Percentiles rank a stretch among this genome's conserved stretches.
These are phyloP conservation scores for Characodon lateralis DNA, from an alignment of 2,797 vertebrate genomes.

Conservation along the genomic window DNA sequence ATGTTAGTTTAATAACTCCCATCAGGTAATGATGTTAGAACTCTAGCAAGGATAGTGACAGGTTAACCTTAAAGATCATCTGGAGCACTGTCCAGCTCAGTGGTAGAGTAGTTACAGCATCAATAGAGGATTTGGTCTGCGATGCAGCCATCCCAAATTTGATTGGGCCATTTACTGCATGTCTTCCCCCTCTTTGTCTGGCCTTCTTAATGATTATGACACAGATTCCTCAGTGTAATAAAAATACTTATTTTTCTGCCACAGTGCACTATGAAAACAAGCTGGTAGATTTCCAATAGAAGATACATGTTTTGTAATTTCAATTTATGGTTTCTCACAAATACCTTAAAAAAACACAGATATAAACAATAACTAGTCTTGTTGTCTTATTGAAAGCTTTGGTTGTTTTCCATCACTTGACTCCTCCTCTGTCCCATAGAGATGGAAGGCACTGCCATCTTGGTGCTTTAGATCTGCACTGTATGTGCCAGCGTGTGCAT, in stretches of 20 bases:
- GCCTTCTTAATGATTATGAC: constrained; percentile 7
- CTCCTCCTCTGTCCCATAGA: constrained; percentile 43
- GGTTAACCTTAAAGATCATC: neutral
- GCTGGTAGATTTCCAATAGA: neutral
- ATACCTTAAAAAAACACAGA: constrained; percentile 17
- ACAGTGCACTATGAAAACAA: neutral
- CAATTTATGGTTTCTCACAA: constrained; percentile 15
- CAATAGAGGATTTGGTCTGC: too few species aligned
- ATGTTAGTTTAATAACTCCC: neutral
- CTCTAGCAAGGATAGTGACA: neutral
- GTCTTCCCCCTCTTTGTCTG: neutral
- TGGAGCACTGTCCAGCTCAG: neutral
- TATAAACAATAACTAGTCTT: constrained; percentile 29
- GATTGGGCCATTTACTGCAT: too few species aligned
- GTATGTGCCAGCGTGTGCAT: constrained; percentile 35
- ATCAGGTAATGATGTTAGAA: neutral
- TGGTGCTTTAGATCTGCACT: constrained; percentile 48
- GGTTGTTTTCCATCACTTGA: constrained; percentile 37
- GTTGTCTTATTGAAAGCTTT: constrained; percentile 52
- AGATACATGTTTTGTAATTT: constrained; percentile 26
- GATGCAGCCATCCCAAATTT: too few species aligned
- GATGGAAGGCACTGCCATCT: constrained; percentile 54
- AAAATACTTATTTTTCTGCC: constrained; percentile 9
- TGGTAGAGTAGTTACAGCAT: too few species aligned
- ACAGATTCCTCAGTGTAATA: constrained; percentile 1